phyloP scores from a whole-genome alignment of 2,888 invertebrate species.

The Elgonia sp. region DNA sequence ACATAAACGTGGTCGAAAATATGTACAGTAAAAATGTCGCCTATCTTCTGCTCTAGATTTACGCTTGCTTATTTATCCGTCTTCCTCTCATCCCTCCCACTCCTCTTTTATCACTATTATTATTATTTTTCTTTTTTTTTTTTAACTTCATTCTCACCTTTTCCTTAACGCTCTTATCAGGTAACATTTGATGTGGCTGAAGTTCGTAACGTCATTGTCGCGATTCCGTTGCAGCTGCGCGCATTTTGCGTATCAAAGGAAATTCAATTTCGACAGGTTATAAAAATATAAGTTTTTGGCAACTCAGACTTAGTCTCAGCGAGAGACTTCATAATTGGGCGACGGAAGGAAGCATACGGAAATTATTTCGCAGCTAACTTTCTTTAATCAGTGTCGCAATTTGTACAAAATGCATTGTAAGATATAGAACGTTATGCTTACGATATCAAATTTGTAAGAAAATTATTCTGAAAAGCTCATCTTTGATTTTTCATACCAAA shows the following conservation, averaged over 20 bases:
- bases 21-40: conserved; percentile 80
- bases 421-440: neutral
- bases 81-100: neutral
- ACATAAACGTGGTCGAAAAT: conserved; percentile 78
- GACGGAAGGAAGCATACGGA: neutral
- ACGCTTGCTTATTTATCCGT: conserved; percentile 33
- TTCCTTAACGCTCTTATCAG: conserved; percentile 67
- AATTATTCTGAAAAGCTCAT: too few species aligned
- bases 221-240: conserved; percentile 51
- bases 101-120: neutral
- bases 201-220: conserved; percentile 63
- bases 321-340: conserved; percentile 30
- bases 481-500: too few species aligned
- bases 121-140: conserved; percentile 35
- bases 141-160: conserved; percentile 34
- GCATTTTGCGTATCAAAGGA: conserved; percentile 58
- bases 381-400: too few species aligned
- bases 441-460: too few species aligned
- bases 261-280: conserved; percentile 66
- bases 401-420: too few species aligned
- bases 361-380: too few species aligned
- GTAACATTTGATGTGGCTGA: conserved; percentile 73
- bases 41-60: conserved; percentile 67
- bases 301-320: conserved; percentile 38
- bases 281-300: conserved; percentile 66